Evolutionary conservation across 37 sponge, comb jelly and placozoan species (phyloP).

Genomic region (Amphimedon queenslandica): DNA sequence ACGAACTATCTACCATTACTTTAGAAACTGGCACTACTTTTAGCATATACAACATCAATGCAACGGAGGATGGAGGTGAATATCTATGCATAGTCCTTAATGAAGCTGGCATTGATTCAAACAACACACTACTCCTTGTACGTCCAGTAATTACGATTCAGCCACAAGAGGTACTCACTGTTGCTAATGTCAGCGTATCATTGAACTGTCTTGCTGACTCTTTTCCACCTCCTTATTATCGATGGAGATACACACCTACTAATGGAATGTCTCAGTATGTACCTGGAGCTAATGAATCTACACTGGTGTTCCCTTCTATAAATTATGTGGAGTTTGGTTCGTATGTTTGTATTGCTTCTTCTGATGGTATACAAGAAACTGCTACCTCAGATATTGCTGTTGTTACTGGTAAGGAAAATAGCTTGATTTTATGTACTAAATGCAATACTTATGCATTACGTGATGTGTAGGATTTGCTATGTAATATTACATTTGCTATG

Average conservation of each 20-base stretch:
- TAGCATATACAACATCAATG: slow-evolving; percentile 13
- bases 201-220: slow-evolving; percentile 14
- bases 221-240: slow-evolving; percentile 18
- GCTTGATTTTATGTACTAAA: not conserved
- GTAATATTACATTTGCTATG: no score
- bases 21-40: slow-evolving; percentile 10
- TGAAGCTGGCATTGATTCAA: slow-evolving; percentile 49
- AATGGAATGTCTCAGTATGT: not conserved
- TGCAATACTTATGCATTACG: no score
- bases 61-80: slow-evolving; percentile 42
- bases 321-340: slow-evolving; percentile 13
- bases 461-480: no score
- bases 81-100: slow-evolving; percentile 64
- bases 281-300: slow-evolving; percentile 3
- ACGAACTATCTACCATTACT: not conserved
- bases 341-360: slow-evolving; percentile 2
- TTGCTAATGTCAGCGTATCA: not conserved
- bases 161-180: not conserved
- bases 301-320: slow-evolving; percentile 6
- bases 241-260: not conserved
- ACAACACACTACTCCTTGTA: slow-evolving; percentile 17
- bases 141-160: slow-evolving; percentile 2
- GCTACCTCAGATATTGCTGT: not conserved
- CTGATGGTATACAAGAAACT: not conserved
- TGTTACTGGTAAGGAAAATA: slow-evolving; percentile 3